phyloP scores from a whole-genome alignment of 2,797 vertebrate species.

The Cyclopterus lumpus region DNA sequence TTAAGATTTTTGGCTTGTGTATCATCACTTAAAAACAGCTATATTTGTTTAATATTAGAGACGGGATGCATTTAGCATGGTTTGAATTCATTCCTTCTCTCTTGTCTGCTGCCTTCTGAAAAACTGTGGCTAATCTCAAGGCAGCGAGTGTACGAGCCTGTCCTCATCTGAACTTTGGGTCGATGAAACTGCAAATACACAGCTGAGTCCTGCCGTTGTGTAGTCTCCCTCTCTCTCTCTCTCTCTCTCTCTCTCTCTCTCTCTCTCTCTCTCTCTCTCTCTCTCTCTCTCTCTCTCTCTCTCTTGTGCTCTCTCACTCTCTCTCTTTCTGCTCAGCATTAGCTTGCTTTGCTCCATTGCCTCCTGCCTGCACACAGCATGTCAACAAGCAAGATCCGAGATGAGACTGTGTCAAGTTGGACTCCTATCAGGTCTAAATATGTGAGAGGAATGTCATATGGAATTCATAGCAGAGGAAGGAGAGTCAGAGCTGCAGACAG shows the following conservation, averaged over 20 bases:
- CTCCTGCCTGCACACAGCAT: conserved; percentile 72
- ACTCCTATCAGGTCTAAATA: conserved; percentile 61
- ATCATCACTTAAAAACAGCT: neutral
- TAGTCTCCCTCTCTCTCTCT: conserved; percentile 43
- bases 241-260: conserved; percentile 10
- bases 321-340: conserved; percentile 56
- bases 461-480: conserved; percentile 41
- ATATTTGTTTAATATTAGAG: conserved; percentile 12
- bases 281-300: conserved; percentile 2
- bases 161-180: conserved; percentile 76
- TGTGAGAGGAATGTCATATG: conserved; percentile 64
- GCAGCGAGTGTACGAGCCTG: conserved; percentile 68
- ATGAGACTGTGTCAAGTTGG: conserved; percentile 61
- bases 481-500: conserved; percentile 20
- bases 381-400: conserved; percentile 72
- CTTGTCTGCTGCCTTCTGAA: conserved; percentile 51
- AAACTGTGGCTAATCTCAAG: conserved; percentile 67
- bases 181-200: conserved; percentile 69
- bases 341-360: conserved; percentile 63
- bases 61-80: conserved; percentile 33
- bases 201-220: conserved; percentile 63
- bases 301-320: too few species aligned
- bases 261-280: conserved; percentile 33
- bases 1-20: neutral
- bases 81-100: conserved; percentile 41